These are phyloP conservation scores for Rhea pennata DNA, from an alignment of 2,113 vertebrate species.

Conservation along the genomic window DNA sequence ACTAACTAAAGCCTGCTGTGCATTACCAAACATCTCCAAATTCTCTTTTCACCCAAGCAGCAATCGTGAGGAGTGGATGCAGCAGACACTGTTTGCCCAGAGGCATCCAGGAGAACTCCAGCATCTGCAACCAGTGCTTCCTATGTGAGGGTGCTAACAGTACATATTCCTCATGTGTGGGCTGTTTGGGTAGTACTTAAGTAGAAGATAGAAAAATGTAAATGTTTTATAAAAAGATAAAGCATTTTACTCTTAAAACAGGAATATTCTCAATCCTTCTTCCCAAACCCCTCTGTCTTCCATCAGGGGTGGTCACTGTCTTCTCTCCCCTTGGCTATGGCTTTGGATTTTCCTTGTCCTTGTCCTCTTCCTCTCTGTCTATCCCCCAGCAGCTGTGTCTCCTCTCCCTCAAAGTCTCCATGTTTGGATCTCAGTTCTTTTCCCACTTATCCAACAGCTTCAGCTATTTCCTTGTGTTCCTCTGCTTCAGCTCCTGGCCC, in stretches of 20 bases:
- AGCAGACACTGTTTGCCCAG: rapidly evolving
- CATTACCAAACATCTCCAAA: background rate
- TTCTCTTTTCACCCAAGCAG: background rate
- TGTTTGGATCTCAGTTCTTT: background rate
- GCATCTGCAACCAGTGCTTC: rapidly evolving
- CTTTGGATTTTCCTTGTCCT: background rate
- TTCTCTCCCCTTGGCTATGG: background rate
- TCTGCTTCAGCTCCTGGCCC: background rate
- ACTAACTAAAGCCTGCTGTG: background rate
- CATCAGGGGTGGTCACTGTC: background rate
- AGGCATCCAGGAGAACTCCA: rapidly evolving
- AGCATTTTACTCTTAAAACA: background rate
- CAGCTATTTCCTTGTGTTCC: background rate
- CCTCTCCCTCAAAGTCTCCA: background rate
- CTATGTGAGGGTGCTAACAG: rapidly evolving
- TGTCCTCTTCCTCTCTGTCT: background rate
- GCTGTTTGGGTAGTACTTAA: background rate
- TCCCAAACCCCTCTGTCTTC: background rate
- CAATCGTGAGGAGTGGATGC: background rate
- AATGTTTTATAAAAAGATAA: background rate
- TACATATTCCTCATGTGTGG: background rate
- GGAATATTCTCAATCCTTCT: background rate
- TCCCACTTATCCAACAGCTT: background rate
- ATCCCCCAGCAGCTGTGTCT: background rate
- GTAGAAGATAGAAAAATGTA: background rate